A percentile compares a stretch with the other conserved stretches of the same genome.
phyloP scores from a whole-genome alignment of 1,140 invertebrate species.

The Dendroctonus valens region DNA sequence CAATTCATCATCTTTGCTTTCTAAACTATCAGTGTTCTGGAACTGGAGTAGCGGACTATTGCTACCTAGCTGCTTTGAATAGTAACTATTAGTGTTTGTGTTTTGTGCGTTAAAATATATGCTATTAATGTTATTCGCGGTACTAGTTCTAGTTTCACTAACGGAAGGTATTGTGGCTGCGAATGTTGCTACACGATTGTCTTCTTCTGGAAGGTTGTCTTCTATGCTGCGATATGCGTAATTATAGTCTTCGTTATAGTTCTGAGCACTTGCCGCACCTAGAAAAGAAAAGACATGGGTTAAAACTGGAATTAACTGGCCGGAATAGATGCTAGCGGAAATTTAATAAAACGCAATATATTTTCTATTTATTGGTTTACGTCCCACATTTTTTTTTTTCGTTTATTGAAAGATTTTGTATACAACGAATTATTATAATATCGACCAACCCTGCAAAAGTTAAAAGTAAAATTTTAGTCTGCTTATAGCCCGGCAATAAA shows the following conservation, averaged over 20 bases:
- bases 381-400: too few species aligned
- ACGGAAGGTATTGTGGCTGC: conserved; percentile 15
- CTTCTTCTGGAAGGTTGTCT: conserved; percentile 48
- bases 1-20: conserved; percentile 58
- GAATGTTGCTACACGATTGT: conserved; percentile 23
- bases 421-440: too few species aligned
- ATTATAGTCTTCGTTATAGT: conserved; percentile 69
- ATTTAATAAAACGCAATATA: too few species aligned
- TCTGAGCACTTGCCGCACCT: conserved; percentile 54
- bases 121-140: conserved; percentile 44
- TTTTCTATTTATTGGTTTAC: too few species aligned
- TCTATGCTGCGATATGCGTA: conserved; percentile 63
- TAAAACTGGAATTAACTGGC: too few species aligned
- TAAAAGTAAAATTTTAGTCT: too few species aligned
- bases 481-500: too few species aligned
- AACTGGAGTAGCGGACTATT: conserved; percentile 50
- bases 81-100: conserved; percentile 45
- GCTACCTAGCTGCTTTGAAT: conserved; percentile 30
- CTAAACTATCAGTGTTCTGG: conserved; percentile 57
- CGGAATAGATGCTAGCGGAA: too few species aligned
- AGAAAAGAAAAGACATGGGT: not conserved
- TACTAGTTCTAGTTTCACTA: conserved; percentile 49
- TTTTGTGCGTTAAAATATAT: conserved; percentile 36
- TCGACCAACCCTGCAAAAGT: too few species aligned
- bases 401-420: too few species aligned